Percentiles rank a stretch among this genome's conserved stretches.
phyloP scores from a whole-genome alignment of 2,797 vertebrate genomes.

The Enteromius argenteus region DNA sequence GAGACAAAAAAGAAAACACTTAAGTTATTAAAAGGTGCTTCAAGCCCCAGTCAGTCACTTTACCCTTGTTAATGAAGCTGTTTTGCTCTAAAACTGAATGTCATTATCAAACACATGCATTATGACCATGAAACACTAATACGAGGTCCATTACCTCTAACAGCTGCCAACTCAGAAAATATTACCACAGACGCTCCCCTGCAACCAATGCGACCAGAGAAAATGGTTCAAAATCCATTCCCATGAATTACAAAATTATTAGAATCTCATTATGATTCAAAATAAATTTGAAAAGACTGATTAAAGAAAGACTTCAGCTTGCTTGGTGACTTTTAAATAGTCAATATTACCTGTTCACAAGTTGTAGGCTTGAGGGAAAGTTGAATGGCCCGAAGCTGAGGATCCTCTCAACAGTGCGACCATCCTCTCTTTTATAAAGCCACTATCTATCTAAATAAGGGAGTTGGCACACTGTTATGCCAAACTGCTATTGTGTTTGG shows the following conservation, averaged over 20 bases:
- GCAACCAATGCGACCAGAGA: neutral
- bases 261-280: neutral
- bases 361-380: slow-evolving; percentile 1
- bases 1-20: neutral
- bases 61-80: neutral
- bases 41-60: neutral
- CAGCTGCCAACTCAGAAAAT: slow-evolving; percentile 20
- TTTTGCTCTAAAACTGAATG: neutral
- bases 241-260: neutral
- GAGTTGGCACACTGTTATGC: slow-evolving; percentile 53
- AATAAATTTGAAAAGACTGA: neutral
- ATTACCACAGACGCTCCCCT: slow-evolving; percentile 16
- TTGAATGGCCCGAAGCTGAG: slow-evolving; percentile 43
- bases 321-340: neutral
- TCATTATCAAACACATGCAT: slow-evolving; percentile 4
- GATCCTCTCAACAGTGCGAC: slow-evolving; percentile 33
- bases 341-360: neutral
- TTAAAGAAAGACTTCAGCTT: neutral
- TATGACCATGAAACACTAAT: neutral
- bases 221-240: neutral
- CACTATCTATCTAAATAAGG: slow-evolving; percentile 62
- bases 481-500: slow-evolving; percentile 59
- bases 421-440: slow-evolving; percentile 61
- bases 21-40: neutral
- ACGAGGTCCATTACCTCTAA: slow-evolving; percentile 23